Percentiles rank a stretch among this genome's conserved stretches.
Conservation (phyloP, 2,113 vertebrate species). For the Ia io region DNA sequence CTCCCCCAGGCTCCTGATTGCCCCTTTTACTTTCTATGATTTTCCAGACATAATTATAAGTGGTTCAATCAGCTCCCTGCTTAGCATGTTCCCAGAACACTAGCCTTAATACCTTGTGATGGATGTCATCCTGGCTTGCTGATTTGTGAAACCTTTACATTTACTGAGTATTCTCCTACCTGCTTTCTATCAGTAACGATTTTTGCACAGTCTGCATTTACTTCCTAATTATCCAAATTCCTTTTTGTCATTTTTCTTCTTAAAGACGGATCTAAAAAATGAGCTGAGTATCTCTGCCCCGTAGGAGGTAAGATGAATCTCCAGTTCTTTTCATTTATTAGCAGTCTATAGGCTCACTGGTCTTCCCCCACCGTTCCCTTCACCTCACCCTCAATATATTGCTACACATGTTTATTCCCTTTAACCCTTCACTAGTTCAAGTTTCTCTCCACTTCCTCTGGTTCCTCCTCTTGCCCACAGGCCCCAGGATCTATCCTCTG, state of each 20-base stretch:
- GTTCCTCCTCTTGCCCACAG: background rate
- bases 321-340: constrained; percentile 66
- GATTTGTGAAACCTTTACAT: constrained; percentile 74
- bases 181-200: constrained; percentile 70
- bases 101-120: constrained; percentile 70
- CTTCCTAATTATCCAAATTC: constrained; percentile 81
- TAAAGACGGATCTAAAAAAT: constrained; percentile 79
- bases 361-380: constrained; percentile 30
- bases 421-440: constrained; percentile 57
- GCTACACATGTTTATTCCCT: constrained; percentile 37
- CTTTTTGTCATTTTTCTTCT: constrained; percentile 80
- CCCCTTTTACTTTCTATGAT: constrained; percentile 69
- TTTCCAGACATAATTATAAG: constrained; percentile 75
- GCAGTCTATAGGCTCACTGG: background rate
- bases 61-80: constrained; percentile 65
- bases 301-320: constrained; percentile 73
- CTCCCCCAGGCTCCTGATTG: constrained; percentile 49
- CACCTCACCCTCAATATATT: constrained; percentile 11
- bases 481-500: background rate
- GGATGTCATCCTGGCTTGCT: constrained; percentile 72
- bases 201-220: constrained; percentile 79
- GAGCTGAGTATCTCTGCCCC: constrained; percentile 65
- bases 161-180: constrained; percentile 72
- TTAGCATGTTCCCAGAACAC: constrained; percentile 71
- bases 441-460: background rate